Base-by-base conservation (phyloP, 2,888 invertebrate genomes). In the Chrysopilus asiliformis region DNA sequence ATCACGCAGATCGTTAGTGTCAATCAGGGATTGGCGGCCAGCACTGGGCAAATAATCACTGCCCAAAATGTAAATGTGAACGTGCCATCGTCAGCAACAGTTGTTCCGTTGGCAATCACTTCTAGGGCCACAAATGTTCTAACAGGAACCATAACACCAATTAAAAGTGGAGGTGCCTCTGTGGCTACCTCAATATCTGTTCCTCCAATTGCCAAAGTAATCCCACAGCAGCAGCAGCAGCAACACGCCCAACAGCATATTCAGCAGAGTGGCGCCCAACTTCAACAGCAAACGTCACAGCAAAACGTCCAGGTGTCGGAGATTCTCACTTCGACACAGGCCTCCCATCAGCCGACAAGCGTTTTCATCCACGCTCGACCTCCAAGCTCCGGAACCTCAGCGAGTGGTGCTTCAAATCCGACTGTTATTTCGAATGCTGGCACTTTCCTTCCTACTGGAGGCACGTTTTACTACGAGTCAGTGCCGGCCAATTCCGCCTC, bases 391-490 rank as follows among this genome's bases (percentile, higher is more conserved):
- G 45, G 43, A 7, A 38, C 17, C 28, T 15, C n/a, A 9, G 46
- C 51, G 2, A 38, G 47, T 1, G 44, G 45, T 6, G 34, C 49
- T 3, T 40, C 42, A n/a, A 43, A 39, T 20, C 43, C 49, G 3
- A 45, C 49, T 3, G 52, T 48, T 0, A 45, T 52, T 27, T 44
- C 50, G 6, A 47, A 36, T 18, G 39, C 47, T 5, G 46, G 51
- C 14, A 47, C 56, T 1, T 58, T 57, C 38, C 42, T 57, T 29
- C 54, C 58, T 3, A 48, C 53, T 1, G 57, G 58, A 19, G 55
- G 58, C 24, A 58, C 63, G 2, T 60, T 63, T 18, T 63, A 60
- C 40, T 63, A 63, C 40, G 63, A 63, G 43, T 61, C 60, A 2
- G 56, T 61, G 38, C 58, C 61, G 3, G 57, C 58, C 3, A 53